Conservation (phyloP, 2,113 vertebrate genomes). For the Polypterus bichir region DNA sequence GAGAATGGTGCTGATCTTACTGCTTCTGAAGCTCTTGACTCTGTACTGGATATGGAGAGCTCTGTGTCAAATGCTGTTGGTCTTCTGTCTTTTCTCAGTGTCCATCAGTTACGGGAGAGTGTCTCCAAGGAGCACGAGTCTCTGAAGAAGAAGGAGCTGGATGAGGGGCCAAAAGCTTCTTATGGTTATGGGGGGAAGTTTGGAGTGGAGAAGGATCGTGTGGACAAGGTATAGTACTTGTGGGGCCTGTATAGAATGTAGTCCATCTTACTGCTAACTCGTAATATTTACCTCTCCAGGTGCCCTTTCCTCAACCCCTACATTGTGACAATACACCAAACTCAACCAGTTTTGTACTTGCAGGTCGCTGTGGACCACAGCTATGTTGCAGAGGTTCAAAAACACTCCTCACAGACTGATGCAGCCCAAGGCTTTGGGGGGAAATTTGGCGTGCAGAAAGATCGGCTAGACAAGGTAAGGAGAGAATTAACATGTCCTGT, state of each 20-base stretch:
- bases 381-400: slow-evolving; percentile 64
- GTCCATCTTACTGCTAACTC: background rate
- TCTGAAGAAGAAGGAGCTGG: slow-evolving; percentile 74
- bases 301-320: no score
- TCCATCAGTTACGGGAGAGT: slow-evolving; percentile 69
- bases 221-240: slow-evolving; percentile 69
- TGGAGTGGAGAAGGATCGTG: slow-evolving; percentile 80
- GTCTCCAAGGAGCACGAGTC: slow-evolving; percentile 73
- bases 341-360: background rate
- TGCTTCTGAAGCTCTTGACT: background rate
- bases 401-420: slow-evolving; percentile 88
- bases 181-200: slow-evolving; percentile 92
- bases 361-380: slow-evolving; percentile 77
- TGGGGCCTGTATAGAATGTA: background rate
- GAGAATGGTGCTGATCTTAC: no score
- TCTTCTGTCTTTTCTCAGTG: slow-evolving; percentile 39
- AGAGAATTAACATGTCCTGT: no score
- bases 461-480: slow-evolving; percentile 76
- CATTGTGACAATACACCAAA: no score
- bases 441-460: slow-evolving; percentile 80
- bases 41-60: background rate
- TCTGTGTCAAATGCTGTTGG: background rate
- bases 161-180: slow-evolving; percentile 69
- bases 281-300: background rate
- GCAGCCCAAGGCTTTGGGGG: slow-evolving; percentile 81